These are phyloP conservation scores for Zeus faber DNA, from an alignment of 2,113 vertebrate species.

Conservation along the genomic window DNA sequence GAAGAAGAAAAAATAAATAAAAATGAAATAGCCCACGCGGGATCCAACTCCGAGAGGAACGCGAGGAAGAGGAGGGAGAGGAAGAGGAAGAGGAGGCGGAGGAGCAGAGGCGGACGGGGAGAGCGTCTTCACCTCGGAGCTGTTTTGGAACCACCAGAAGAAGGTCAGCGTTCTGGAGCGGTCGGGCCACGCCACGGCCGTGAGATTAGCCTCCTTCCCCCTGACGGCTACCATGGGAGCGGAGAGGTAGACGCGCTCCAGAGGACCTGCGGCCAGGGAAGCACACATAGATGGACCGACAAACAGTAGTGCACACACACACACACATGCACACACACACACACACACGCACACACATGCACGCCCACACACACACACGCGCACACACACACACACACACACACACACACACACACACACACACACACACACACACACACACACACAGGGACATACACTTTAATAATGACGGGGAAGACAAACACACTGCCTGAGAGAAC, in stretches of 20 bases:
- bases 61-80: not conserved
- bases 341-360: not conserved
- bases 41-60: no score
- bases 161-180: conserved; percentile 86
- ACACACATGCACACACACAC: conserved; percentile 14
- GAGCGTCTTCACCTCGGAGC: conserved; percentile 83
- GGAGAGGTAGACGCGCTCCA: conserved; percentile 87
- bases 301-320: conserved; percentile 1
- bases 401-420: conserved; percentile 5
- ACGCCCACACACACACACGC: conserved; percentile 4
- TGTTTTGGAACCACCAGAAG: conserved; percentile 98
- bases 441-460: not conserved
- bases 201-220: conserved; percentile 88
- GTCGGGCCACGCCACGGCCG: conserved; percentile 88
- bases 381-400: not conserved
- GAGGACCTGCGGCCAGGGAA: conserved; percentile 76
- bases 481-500: not conserved
- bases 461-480: not conserved
- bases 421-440: not conserved
- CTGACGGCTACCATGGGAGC: conserved; percentile 85
- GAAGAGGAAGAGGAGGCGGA: conserved; percentile 2
- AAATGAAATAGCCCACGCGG: no score
- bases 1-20: no score
- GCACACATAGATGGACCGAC: conserved; percentile 17
- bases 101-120: not conserved